These are phyloP conservation scores for Chrysogorgia sp. DNA, from an alignment of 92 coral and sea anemone genomes.

Conservation along the genomic window DNA sequence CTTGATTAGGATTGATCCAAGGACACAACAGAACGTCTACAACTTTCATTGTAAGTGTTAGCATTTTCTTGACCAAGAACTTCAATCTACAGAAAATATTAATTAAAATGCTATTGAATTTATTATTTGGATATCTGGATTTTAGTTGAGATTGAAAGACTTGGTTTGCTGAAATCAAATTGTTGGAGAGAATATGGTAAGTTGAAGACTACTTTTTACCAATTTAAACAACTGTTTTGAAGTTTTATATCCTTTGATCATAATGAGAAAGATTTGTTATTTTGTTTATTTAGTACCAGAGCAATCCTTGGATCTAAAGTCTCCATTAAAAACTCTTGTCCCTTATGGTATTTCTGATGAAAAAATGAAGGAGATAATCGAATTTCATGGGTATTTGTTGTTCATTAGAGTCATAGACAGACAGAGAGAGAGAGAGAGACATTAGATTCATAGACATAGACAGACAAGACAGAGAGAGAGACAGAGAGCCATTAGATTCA, in stretches of 20 bases:
- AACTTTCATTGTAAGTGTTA: constrained; percentile 71
- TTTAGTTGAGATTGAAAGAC: constrained; percentile 68
- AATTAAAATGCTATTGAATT: too few species aligned
- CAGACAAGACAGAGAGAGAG: background rate
- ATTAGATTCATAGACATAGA: background rate
- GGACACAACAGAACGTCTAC: constrained; percentile 80
- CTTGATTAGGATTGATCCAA: constrained; percentile 61
- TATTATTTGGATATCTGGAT: constrained; percentile 8
- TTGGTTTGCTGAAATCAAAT: constrained; percentile 52
- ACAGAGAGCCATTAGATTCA: background rate
- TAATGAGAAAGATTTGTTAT: background rate
- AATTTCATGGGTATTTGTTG: constrained; percentile 74
- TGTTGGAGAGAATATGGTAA: constrained; percentile 71
- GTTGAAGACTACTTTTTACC: constrained; percentile 1
- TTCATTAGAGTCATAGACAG: background rate
- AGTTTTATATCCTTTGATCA: background rate
- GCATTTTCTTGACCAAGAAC: too few species aligned
- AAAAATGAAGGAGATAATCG: constrained; percentile 60
- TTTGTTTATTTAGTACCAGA: constrained; percentile 8
- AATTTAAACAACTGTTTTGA: too few species aligned
- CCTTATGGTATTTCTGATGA: constrained; percentile 65
- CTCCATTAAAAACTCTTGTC: constrained; percentile 69
- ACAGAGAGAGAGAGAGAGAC: background rate
- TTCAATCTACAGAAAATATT: too few species aligned
- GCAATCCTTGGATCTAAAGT: background rate